A percentile compares a stretch with the other conserved stretches of the same genome.
Conservation (phyloP, 1,140 invertebrate species). For the Drosophila gunungcola region DNA sequence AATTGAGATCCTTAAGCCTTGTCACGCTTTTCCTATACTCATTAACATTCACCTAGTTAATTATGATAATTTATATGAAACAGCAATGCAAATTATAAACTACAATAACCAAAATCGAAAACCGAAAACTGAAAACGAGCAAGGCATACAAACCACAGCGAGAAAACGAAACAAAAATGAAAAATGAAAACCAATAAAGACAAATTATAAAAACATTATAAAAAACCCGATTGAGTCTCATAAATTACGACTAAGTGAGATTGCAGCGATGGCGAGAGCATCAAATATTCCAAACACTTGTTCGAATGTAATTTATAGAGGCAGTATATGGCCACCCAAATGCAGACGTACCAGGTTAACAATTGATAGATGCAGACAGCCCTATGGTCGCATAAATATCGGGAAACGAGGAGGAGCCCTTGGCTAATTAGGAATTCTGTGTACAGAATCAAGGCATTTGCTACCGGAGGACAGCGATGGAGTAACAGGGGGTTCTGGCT, state of each 20-base stretch:
- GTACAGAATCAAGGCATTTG: conserved; percentile 58
- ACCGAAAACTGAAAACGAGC: conserved; percentile 43
- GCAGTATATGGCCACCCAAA: conserved; percentile 71
- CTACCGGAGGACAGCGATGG: conserved; percentile 18
- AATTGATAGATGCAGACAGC: conserved; percentile 66
- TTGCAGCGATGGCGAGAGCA: conserved; percentile 23
- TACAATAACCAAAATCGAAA: conserved; percentile 53
- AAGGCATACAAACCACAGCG: conserved; percentile 48
- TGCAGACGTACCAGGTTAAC: conserved; percentile 48
- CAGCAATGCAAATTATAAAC: conserved; percentile 59
- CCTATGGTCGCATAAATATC: conserved; percentile 72
- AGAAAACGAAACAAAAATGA: conserved; percentile 42
- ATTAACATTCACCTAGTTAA: conserved; percentile 60
- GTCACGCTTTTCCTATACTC: conserved; percentile 57
- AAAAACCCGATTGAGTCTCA: conserved; percentile 36
- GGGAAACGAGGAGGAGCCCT: conserved; percentile 16
- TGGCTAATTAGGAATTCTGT: conserved; percentile 75
- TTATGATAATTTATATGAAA: conserved; percentile 68
- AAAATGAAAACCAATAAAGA: conserved; percentile 73
- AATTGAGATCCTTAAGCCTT: conserved; percentile 39
- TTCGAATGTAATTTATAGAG: conserved; percentile 72
- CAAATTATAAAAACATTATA: conserved; percentile 64
- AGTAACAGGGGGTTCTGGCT: background rate
- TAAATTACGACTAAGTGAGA: conserved; percentile 56
- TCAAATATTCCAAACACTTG: conserved; percentile 64